These are phyloP conservation scores for Mormyrus iriodes DNA, from an alignment of 2,113 vertebrate genomes.

Conservation along the genomic window DNA sequence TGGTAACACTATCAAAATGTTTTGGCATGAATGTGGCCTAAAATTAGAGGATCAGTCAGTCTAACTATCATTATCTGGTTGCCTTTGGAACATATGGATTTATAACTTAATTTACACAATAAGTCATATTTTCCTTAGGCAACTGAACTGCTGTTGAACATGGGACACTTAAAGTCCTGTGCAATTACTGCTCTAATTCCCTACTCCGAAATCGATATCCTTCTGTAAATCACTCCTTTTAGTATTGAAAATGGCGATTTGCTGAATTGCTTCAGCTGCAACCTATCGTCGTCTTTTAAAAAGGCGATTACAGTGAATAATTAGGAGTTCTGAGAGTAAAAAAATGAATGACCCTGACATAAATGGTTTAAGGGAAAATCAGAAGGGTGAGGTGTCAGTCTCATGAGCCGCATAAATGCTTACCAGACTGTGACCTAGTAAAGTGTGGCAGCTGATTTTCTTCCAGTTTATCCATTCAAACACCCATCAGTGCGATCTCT, in stretches of 20 bases:
- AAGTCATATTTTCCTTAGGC: background rate
- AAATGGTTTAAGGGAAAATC: background rate
- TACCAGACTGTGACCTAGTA: background rate
- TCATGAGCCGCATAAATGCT: background rate
- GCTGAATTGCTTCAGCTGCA: background rate
- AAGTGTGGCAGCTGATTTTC: background rate
- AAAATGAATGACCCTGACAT: background rate
- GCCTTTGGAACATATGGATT: background rate
- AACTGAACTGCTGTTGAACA: background rate
- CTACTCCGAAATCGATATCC: background rate
- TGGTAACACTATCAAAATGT: background rate
- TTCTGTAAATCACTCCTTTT: background rate
- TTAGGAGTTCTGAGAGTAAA: background rate
- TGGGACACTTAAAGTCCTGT: background rate
- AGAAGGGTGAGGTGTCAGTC: background rate
- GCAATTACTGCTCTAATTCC: background rate
- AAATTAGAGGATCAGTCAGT: background rate
- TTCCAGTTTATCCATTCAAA: background rate
- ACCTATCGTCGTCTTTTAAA: background rate
- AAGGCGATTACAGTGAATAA: background rate
- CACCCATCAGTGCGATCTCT: background rate
- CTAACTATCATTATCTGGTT: background rate
- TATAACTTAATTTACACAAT: background rate
- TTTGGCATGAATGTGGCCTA: background rate
- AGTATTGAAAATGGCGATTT: background rate